These are phyloP conservation scores for Neolamprologus tretocephalus DNA, from an alignment of 2,113 vertebrate species.

Conservation along the genomic window DNA sequence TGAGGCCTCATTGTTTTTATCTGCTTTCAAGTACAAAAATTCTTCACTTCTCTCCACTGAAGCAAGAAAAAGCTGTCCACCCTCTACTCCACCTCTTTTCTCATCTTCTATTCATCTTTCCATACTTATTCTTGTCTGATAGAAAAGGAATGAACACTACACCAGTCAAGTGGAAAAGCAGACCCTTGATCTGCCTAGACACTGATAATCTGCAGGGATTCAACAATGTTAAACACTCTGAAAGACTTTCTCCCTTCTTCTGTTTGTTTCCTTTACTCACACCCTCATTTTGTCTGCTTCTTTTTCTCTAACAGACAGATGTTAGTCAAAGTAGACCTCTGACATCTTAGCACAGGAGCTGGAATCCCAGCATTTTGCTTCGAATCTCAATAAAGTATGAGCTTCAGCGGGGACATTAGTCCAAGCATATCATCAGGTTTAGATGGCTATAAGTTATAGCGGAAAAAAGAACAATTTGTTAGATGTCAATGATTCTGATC, in stretches of 20 bases:
- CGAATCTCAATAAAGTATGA: not conserved
- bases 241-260: not conserved
- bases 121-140: slow-evolving; percentile 36
- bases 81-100: slow-evolving; percentile 45
- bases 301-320: not conserved
- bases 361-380: not conserved
- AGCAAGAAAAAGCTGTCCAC: slow-evolving; percentile 48
- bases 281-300: slow-evolving; percentile 2
- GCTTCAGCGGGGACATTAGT: not conserved
- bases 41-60: slow-evolving; percentile 49
- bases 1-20: not conserved
- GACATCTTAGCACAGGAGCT: not conserved
- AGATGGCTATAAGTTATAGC: not conserved
- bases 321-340: not conserved
- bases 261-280: slow-evolving; percentile 34
- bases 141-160: slow-evolving; percentile 33
- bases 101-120: slow-evolving; percentile 36
- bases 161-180: slow-evolving; percentile 46
- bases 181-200: slow-evolving; percentile 9
- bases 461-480: not conserved
- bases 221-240: not conserved
- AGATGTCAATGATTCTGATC: not conserved
- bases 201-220: slow-evolving; percentile 33
- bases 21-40: slow-evolving; percentile 46
- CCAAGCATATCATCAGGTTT: not conserved